Evolutionary conservation across 2,888 invertebrate genomes (phyloP), one percentile per base, ranked within the genome.

Genomic region (Tupiocoris notatus): DNA sequence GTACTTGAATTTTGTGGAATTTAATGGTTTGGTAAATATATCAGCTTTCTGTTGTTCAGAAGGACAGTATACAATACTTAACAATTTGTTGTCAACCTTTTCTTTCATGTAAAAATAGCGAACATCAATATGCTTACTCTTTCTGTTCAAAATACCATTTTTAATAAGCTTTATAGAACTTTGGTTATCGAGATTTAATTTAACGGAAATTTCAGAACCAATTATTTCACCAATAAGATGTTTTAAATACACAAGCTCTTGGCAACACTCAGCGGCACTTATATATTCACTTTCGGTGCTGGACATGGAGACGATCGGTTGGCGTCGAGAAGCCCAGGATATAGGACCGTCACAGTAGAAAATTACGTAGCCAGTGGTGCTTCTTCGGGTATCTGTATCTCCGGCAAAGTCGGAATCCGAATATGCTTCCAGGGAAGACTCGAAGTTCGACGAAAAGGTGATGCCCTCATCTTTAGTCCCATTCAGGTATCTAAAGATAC

Each of bases 111-210:
- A 80, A 59, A 77, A 70, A 67, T 57, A 80, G 71, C 77, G 65
- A 1, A 79, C 79, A 21, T 80, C 80, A 24, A 80, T 80, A 63
- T 80, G 80, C 39, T 80, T 80, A 24, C 77, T 79, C 62, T 76
- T 58, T 39, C 71, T 58, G 25, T 79, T 75, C 24, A 78, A 71
- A 63, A 67, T 79, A 18, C 75, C 66, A 59, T 75, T 75, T 58
- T 75, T 75, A 3, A 79, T 77, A 58, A 79, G 64, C n/a, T 25
- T 56, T 12, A 78, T 79, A n/a, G 80, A 16, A n/a, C n/a, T n/a
- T n/a, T n/a, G n/a, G n/a, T n/a, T n/a, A n/a, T n/a, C n/a, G n/a
- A n/a, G n/a, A n/a, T 25, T 61, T 17, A 73, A 73, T 6, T 2
- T 61, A 24, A 64, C 62, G 17, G 23, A 62, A 39, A 66, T 2